phyloP scores from a whole-genome alignment of 2,113 vertebrate genomes.

The Pangasianodon gigas region DNA sequence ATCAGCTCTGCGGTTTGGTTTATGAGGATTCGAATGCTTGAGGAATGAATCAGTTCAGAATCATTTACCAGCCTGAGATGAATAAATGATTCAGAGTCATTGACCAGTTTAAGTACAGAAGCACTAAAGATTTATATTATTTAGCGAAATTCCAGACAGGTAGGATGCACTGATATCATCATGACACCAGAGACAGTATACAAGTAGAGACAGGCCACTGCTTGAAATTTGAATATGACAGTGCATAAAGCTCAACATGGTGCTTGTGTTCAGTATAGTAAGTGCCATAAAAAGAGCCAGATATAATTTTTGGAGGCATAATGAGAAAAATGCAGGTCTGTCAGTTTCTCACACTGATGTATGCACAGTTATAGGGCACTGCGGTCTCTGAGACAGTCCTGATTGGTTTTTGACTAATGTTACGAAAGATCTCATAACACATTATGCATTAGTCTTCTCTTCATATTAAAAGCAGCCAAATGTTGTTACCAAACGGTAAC shows the following conservation, averaged over 20 bases:
- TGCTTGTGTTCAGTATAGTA: background rate
- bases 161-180: background rate
- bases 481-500: background rate
- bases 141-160: background rate
- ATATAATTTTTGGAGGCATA: background rate
- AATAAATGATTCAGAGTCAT: background rate
- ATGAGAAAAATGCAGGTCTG: background rate
- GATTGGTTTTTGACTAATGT: too few species aligned
- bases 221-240: background rate
- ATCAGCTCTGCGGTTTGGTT: background rate
- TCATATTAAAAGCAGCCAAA: background rate
- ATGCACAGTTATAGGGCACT: background rate
- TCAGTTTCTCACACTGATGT: too few species aligned
- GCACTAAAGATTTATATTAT: background rate
- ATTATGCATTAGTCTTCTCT: background rate
- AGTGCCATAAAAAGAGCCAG: background rate
- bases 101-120: background rate
- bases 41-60: background rate
- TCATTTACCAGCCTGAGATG: background rate
- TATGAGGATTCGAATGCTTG: background rate
- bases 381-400: too few species aligned
- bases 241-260: background rate
- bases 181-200: background rate
- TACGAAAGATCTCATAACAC: too few species aligned
- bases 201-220: background rate